Conservation (phyloP, 1,140 invertebrate species). For the Maconellicoccus hirsutus region DNA sequence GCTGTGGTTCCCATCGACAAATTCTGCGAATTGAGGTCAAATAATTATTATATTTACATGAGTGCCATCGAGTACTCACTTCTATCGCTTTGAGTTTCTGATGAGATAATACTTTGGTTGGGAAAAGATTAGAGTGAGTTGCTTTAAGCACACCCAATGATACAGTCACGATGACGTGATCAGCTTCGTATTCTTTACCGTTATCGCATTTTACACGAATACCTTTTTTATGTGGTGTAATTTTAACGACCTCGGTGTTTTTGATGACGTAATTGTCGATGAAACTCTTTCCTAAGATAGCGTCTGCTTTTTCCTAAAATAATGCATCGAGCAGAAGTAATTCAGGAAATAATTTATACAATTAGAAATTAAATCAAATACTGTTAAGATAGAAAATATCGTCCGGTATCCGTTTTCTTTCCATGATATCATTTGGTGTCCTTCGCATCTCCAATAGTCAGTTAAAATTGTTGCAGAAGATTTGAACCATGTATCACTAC, state of each 20-base stretch:
- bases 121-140: constrained; percentile 28
- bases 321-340: no score
- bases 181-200: constrained; percentile 42
- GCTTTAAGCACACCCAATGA: constrained; percentile 59
- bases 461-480: constrained; percentile 41
- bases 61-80: constrained; percentile 35
- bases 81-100: constrained; percentile 23
- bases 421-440: constrained; percentile 47
- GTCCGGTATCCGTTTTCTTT: constrained; percentile 45
- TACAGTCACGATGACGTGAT: constrained; percentile 54
- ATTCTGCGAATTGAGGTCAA: constrained; percentile 37
- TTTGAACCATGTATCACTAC: constrained; percentile 45
- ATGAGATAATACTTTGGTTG: background rate
- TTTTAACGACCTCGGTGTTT: constrained; percentile 35
- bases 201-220: constrained; percentile 42
- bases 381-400: constrained; percentile 46
- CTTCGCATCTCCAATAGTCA: constrained; percentile 46
- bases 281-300: background rate
- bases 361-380: constrained; percentile 31
- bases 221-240: constrained; percentile 34
- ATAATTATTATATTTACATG: no score
- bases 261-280: background rate
- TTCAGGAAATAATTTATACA: background rate
- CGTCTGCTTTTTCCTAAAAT: background rate
- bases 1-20: constrained; percentile 51